Base-by-base conservation (phyloP, 2,888 invertebrate species). In the Synergus laeviventris region DNA sequence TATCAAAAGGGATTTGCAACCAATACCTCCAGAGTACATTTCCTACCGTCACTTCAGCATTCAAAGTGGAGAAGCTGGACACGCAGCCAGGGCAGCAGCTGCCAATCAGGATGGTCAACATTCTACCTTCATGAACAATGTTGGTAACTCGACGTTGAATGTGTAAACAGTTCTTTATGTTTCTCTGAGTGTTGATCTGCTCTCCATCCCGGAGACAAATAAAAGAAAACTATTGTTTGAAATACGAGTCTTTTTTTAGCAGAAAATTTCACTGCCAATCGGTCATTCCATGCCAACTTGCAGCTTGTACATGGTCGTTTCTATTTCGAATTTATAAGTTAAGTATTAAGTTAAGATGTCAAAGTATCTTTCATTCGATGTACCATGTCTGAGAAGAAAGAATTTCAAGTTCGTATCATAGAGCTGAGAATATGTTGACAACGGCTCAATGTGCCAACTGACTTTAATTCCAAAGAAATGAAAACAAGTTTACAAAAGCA, bases 1-100 rank as follows among this genome's bases (percentile, higher is more conserved):
- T 36, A 93, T 94, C 11, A 96, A 97, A 91, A 91, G 95, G 76
- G 94, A 95, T 77, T 92, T 93, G 85, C 95, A 94, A 82, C 93
- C 93, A 16, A 92, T 95, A 86, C 94, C 95, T 16, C 96, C 96
- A 9, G 96, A 96, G 87, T 96, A 96, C 90, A 94, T 96, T 86
- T 96, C 96, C 36, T 96, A 96, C 89, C 91, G 94, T 78, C 94
- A 94, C 88, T 95, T 94, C 89, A 94, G 94, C 81, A 94, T 95
- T 86, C 94, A 94, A 81, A 94, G 94, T 84, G 94, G 94, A 39
- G 94, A 94, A 80, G 86, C 87, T 7, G 89, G 89, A n/a, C 86
- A 88, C 73, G 84, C 87, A 0, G 82, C 83, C 24, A 84, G 83
- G 54, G 74, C 24, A 76, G 75, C 75, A 7, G 81, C 83, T 54